Base-by-base conservation (phyloP, 2,888 invertebrate species). In the Calephelis perditalis region DNA sequence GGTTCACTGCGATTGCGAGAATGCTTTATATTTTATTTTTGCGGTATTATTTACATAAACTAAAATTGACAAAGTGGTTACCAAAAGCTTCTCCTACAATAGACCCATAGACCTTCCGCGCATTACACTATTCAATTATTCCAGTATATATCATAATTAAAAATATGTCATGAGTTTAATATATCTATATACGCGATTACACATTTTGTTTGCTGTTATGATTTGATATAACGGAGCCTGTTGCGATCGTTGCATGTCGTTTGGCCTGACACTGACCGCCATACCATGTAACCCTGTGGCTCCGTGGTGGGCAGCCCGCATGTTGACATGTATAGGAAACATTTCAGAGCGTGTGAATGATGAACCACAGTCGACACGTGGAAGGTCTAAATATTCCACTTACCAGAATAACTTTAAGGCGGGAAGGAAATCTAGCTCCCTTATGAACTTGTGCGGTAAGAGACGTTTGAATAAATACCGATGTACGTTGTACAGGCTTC, bases 381-480 rank as follows among this genome's bases (percentile, higher is more conserved):
- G 94, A 93, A 93, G 95, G 92, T 94, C 94, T 93, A 95, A 95
- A 93, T 95, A 94, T 93, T 92, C 94, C 89, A 94, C 94, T 93
- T 94, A 94, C 94, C 94, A 94, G 94, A 89, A 79, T 91, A 96
- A 95, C 95, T 95, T 96, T 94, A 96, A 96, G 93, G 92, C 90
- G 79, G 93, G 93, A 83, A 95, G 96, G 94, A 96, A 96, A 93
- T 96, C 96, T 92, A 96, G 96, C 94, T 97, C 96, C 90, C 94
- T 97, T 93, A 96, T 97, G 96, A 97, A 97, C 94, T 93, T 97
- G 94, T 96, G 96, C 94, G 96, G 97, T 97, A 96, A 97, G 96
- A 93, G 82, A 77, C 73, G 76, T 82, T 82, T 81, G 75, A 73
- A 73, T 77, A 76, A 72, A 75, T 80, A 80, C 78, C 74, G 67